Conservation (phyloP, 2,797 vertebrate genomes). For the Trematomus bernacchii region DNA sequence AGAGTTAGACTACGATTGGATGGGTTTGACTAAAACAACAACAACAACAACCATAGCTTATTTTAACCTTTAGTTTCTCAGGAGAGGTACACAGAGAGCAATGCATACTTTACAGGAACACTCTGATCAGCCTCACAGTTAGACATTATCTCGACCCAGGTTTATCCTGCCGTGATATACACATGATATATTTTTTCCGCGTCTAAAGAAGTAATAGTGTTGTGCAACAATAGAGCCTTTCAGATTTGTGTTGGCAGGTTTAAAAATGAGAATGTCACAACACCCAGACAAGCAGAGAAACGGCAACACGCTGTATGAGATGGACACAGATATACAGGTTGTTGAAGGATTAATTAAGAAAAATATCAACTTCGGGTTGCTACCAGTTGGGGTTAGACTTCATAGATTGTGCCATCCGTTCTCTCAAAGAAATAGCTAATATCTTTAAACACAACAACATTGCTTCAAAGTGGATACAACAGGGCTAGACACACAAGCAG, state of each 20-base stretch:
- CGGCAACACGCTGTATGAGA: not conserved
- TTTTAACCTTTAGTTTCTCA: conserved; percentile 25
- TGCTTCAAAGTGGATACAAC: not conserved
- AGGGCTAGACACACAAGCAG: not conserved
- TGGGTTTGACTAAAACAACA: conserved; percentile 29
- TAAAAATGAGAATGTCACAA: not conserved
- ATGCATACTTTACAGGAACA: not conserved
- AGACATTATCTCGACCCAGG: not conserved
- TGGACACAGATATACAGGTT: not conserved
- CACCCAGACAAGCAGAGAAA: not conserved
- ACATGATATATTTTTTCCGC: not conserved
- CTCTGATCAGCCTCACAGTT: conserved; percentile 3
- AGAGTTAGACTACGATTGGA: conserved; percentile 20
- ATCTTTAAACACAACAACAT: not conserved
- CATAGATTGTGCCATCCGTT: not conserved
- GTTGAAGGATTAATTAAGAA: not conserved
- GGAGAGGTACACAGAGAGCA: conserved; percentile 5
- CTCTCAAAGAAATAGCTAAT: not conserved
- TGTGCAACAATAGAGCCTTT: not conserved
- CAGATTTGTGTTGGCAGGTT: not conserved
- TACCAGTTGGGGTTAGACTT: not conserved
- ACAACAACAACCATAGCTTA: conserved; percentile 2
- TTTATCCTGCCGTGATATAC: not conserved
- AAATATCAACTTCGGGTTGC: not conserved
- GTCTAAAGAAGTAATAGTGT: not conserved